Conservation (phyloP, 2,113 vertebrate genomes). For the Channa argus region DNA sequence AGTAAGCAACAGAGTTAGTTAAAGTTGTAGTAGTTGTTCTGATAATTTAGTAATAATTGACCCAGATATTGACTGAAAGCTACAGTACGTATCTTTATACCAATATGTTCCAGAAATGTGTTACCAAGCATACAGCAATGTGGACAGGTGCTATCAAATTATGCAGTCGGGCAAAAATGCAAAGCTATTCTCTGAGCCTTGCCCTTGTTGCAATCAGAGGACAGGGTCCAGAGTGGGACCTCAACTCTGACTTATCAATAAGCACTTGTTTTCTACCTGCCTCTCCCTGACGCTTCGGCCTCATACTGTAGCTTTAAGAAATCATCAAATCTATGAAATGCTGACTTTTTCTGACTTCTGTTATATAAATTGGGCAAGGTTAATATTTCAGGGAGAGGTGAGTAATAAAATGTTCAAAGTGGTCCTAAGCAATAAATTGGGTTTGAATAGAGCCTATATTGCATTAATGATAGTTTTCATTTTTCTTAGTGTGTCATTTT, state of each 20-base stretch:
- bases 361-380: not conserved
- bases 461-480: not conserved
- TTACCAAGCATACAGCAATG: not conserved
- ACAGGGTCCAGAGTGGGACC: too few relatives aligned
- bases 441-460: not conserved
- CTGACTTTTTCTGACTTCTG: not conserved
- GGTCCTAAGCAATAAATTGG: too few relatives aligned
- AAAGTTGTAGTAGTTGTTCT: not conserved
- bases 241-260: too few relatives aligned
- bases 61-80: not conserved
- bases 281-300: too few relatives aligned
- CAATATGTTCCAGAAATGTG: not conserved
- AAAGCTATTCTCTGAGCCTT: not conserved
- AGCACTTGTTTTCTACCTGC: too few relatives aligned
- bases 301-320: not conserved
- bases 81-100: not conserved
- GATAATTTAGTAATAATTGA: not conserved
- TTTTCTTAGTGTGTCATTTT: slow-evolving; percentile 13
- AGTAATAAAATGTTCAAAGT: not conserved
- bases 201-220: too few relatives aligned
- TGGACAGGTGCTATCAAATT: not conserved
- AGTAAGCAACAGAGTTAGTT: slow-evolving; percentile 16
- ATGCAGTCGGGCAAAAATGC: not conserved
- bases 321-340: not conserved
- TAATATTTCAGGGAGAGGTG: not conserved